phyloP scores from a whole-genome alignment of 2,113 vertebrate species.

The Petromus typicus region DNA sequence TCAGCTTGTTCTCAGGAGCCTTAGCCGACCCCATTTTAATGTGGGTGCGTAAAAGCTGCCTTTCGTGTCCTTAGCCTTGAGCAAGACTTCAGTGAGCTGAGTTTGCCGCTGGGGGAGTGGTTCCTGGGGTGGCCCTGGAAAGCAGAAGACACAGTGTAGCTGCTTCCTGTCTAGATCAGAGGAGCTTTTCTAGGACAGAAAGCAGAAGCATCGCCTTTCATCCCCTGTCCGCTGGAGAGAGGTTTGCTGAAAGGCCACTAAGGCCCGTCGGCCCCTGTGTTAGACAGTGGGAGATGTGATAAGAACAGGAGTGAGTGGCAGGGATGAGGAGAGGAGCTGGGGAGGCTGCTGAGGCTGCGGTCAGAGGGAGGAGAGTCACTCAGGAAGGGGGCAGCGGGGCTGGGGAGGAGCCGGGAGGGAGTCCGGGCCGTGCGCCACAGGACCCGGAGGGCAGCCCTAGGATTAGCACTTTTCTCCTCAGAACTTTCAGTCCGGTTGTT shows the following conservation, averaged over 20 bases:
- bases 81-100: neutral
- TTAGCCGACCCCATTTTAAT: conserved; percentile 12
- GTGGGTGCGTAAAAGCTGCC: neutral
- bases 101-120: neutral
- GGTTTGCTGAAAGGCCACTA: neutral
- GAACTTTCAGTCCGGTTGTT: neutral
- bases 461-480: neutral
- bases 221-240: neutral
- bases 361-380: fast-evolving
- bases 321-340: neutral
- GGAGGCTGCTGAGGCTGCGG: neutral
- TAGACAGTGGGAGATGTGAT: neutral
- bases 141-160: neutral
- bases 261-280: neutral
- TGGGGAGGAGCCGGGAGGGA: fast-evolving
- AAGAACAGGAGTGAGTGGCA: neutral
- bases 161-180: neutral
- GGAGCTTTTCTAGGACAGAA: neutral
- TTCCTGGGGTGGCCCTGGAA: neutral
- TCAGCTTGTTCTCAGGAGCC: neutral
- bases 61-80: neutral
- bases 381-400: neutral
- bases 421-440: neutral
- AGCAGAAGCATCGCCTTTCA: neutral
- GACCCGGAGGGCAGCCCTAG: neutral